phyloP scores from a whole-genome alignment of 2,888 invertebrate species.

The Agrilus biguttatus region DNA sequence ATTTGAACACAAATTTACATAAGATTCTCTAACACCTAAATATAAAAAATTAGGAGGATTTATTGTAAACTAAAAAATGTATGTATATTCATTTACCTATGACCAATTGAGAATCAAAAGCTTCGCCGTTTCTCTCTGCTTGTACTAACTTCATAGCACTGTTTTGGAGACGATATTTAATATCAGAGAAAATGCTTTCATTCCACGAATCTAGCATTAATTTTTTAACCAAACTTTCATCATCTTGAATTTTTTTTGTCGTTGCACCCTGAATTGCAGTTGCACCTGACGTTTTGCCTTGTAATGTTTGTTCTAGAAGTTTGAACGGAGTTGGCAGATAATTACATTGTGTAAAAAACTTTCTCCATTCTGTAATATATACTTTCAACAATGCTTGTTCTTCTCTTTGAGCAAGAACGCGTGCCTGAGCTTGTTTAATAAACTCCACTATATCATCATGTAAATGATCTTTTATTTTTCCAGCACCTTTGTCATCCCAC shows the following conservation, averaged over 20 bases:
- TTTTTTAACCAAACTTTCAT: slow-evolving; percentile 86
- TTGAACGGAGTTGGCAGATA: slow-evolving; percentile 93
- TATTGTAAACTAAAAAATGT: too few species aligned
- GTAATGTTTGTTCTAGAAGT: slow-evolving; percentile 76
- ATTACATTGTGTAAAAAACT: slow-evolving; percentile 95
- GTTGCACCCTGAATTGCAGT: slow-evolving; percentile 19
- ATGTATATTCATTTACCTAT: slow-evolving; percentile 35
- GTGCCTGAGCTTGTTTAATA: slow-evolving; percentile 80
- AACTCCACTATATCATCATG: slow-evolving; percentile 89
- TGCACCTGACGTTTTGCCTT: slow-evolving; percentile 40
- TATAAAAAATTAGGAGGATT: background rate
- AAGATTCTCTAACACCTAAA: slow-evolving; percentile 86
- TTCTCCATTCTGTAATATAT: slow-evolving; percentile 96
- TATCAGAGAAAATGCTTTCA: slow-evolving; percentile 88
- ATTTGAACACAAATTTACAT: slow-evolving; percentile 93
- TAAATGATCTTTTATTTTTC: slow-evolving; percentile 75
- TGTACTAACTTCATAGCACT: slow-evolving; percentile 97
- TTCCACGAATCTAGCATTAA: slow-evolving; percentile 99
- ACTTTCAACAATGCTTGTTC: slow-evolving; percentile 91
- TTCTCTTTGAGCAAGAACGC: slow-evolving; percentile 82
- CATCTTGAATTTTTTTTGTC: slow-evolving; percentile 44
- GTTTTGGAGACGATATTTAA: slow-evolving; percentile 82
- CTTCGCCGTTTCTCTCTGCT: slow-evolving; percentile 93
- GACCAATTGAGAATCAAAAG: slow-evolving; percentile 93
- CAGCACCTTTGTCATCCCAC: slow-evolving; percentile 93